These are phyloP conservation scores for Callyntrura guangdongensis DNA, from an alignment of 2,888 invertebrate species.

Conservation along the genomic window DNA sequence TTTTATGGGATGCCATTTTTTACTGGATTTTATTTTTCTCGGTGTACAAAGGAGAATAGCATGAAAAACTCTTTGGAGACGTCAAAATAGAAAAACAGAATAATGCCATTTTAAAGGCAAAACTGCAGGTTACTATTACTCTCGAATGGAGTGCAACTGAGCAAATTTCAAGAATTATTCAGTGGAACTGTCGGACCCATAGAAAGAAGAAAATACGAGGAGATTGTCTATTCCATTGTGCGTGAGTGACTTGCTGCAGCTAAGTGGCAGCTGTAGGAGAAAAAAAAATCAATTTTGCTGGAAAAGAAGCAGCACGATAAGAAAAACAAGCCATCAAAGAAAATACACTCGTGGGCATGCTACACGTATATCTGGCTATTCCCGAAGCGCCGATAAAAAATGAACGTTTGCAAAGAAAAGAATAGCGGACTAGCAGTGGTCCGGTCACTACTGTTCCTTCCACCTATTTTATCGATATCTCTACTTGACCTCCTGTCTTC, in stretches of 20 bases:
- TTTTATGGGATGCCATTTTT: no score
- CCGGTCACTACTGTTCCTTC: neutral
- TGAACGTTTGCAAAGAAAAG: slow-evolving; percentile 51
- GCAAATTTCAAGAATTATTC: slow-evolving; percentile 24
- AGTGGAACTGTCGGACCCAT: neutral
- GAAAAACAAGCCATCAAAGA: slow-evolving; percentile 74
- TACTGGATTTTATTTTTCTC: no score
- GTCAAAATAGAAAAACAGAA: neutral
- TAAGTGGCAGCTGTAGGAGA: slow-evolving; percentile 32
- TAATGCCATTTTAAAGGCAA: neutral
- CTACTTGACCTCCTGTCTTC: slow-evolving; percentile 48
- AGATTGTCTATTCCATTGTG: neutral
- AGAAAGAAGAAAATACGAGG: neutral
- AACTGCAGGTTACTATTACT: slow-evolving; percentile 4
- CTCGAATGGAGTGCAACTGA: neutral
- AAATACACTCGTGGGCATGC: slow-evolving; percentile 79
- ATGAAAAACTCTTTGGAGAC: neutral
- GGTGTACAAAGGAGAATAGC: no score
- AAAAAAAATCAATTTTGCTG: slow-evolving; percentile 78
- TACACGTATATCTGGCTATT: slow-evolving; percentile 51
- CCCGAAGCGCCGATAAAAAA: slow-evolving; percentile 68
- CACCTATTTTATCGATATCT: slow-evolving; percentile 34
- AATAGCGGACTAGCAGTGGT: slow-evolving; percentile 8
- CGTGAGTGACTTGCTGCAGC: slow-evolving; percentile 35
- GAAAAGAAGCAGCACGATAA: slow-evolving; percentile 31